Evolutionary conservation across 37 sponge, comb jelly and placozoan species (phyloP), one percentile per base, ranked within the genome.

Genomic region (Halisarca cf. caerulea): DNA sequence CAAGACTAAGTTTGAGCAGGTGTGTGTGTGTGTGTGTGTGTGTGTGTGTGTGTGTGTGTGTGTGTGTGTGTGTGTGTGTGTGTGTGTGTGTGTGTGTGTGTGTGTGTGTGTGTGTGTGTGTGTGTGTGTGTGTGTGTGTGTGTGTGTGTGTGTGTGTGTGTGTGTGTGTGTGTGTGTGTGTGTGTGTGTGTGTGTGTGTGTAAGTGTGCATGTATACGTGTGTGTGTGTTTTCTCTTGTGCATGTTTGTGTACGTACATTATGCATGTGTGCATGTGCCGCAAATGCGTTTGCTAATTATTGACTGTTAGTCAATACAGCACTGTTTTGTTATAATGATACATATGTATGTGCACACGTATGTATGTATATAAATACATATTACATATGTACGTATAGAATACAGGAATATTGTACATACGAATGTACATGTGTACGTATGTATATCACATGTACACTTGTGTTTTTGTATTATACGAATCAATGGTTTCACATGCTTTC

Each of bases 1-100:
- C 38, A 94, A 91, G 87, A 91, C 91, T 33, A 83, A 85, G 80
- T 94, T 94, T 86, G 91, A 83, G 17, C 83, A 86, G 86, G 91
- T 91, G 18, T 33, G 80, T 62, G 64, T 62, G 30, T 28, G 25
- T 30, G 64, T 62, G 30, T 62, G 64, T 62, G 15, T 62, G 64
- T 28, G 25, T n/a, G 25, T 14, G 30, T 38, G 39, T 41, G 58
- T 69, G 25, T 54, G 53, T 23, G 23, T 15, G n/a, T 23, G 32
- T 28, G 38, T 73, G 30, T 45, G 20, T 83, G 70, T 24, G 15
- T 25, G 14, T 17, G 51, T 28, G 24, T 40, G 30, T 61, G 38
- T 70, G 38, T 42, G 15, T 42, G 66, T 24, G 66, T 62, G 14
- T 24, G 45, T 40, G 30, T 61, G 68, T 4, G 15, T 20, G 32